A percentile compares a stretch with the other conserved stretches of the same genome.
Conservation (phyloP, 2,888 invertebrate genomes). For the Cyaniris semiargus region DNA sequence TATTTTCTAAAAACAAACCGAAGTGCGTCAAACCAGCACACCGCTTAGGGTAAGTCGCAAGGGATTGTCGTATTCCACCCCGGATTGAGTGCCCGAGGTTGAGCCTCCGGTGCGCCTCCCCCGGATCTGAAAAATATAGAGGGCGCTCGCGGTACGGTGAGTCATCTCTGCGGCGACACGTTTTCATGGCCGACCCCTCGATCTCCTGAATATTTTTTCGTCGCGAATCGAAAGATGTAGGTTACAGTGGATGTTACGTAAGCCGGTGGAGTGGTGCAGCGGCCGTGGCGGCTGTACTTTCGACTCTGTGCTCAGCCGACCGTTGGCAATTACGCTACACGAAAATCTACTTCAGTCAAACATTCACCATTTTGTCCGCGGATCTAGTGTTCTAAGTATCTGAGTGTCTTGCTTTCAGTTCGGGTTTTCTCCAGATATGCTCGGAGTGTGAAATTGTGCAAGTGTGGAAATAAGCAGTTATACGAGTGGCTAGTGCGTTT, state of each 20-base stretch:
- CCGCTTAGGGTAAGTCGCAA: conserved; percentile 68
- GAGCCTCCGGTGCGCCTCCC: conserved; percentile 55
- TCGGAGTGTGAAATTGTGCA: conserved; percentile 32
- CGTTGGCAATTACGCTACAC: conserved; percentile 69
- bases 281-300: conserved; percentile 66
- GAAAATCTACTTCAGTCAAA: conserved; percentile 73
- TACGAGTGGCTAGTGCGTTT: conserved; percentile 21
- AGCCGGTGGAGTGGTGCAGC: conserved; percentile 67
- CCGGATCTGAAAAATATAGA: conserved; percentile 53
- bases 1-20: conserved; percentile 53
- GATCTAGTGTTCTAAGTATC: conserved; percentile 55
- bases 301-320: conserved; percentile 64
- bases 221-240: conserved; percentile 57
- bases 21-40: conserved; percentile 53
- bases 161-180: conserved; percentile 75
- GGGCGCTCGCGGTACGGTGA: conserved; percentile 71
- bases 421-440: conserved; percentile 21
- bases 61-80: conserved; percentile 39
- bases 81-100: conserved; percentile 57
- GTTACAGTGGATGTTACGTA: conserved; percentile 74
- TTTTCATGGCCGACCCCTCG: conserved; percentile 75
- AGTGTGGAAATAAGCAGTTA: conserved; percentile 26
- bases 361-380: conserved; percentile 76
- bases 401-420: conserved; percentile 38
- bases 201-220: conserved; percentile 56